Conservation (phyloP, 1,140 invertebrate species). For the Zaprionus nigranus region DNA sequence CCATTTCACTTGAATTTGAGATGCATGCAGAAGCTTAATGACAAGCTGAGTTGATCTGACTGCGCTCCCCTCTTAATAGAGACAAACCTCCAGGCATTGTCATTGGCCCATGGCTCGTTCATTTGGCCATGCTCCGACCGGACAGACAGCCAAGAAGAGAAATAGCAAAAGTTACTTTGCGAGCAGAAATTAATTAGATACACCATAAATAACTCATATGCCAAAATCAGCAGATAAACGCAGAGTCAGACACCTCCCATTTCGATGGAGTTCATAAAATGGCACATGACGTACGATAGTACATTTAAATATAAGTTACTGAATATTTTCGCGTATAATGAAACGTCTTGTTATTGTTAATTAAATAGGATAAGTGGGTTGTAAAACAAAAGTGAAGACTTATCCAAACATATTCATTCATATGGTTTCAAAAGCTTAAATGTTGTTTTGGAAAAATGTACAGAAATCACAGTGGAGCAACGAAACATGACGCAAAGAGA, state of each 20-base stretch:
- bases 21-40: conserved; percentile 11
- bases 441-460: conserved; percentile 14
- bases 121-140: conserved; percentile 31
- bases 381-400: neutral
- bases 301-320: neutral
- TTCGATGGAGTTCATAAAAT: neutral
- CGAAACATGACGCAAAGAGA: conserved; percentile 17
- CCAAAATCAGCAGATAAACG: conserved; percentile 58
- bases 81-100: conserved; percentile 25
- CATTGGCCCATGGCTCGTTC: conserved; percentile 41
- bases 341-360: neutral
- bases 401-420: neutral
- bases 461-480: conserved; percentile 54
- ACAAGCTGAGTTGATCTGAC: neutral
- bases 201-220: conserved; percentile 71
- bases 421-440: conserved; percentile 7
- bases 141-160: conserved; percentile 7
- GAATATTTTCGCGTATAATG: neutral
- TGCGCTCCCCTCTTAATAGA: conserved; percentile 46
- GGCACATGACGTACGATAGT: neutral
- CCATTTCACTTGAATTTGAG: neutral
- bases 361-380: neutral
- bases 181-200: conserved; percentile 74
- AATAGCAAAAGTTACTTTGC: conserved; percentile 57
- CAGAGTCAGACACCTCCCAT: conserved; percentile 11